Conservation (phyloP, 1,140 invertebrate genomes). For the Piezodorus guildinii region DNA sequence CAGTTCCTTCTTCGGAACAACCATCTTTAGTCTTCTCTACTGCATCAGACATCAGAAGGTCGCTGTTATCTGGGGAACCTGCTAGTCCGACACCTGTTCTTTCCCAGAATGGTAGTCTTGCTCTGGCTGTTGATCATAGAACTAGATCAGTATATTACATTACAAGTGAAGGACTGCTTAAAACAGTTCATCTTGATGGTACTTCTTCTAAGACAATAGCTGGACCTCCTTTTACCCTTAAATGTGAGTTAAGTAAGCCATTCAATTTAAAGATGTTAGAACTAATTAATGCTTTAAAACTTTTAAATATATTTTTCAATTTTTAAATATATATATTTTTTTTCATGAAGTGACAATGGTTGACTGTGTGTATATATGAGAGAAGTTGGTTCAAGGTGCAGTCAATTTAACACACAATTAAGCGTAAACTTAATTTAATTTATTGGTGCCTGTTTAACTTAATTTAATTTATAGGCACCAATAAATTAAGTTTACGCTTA, state of each 20-base stretch:
- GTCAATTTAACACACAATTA: too few relatives aligned
- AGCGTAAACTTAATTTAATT: too few relatives aligned
- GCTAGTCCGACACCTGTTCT: neutral
- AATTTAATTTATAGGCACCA: too few relatives aligned
- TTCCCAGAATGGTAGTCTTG: neutral
- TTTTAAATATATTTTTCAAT: too few relatives aligned
- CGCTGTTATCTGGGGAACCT: neutral
- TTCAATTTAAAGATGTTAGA: too few relatives aligned
- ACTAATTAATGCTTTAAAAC: too few relatives aligned
- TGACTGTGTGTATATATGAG: too few relatives aligned
- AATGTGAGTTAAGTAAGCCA: neutral
- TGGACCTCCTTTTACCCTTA: neutral
- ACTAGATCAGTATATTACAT: neutral
- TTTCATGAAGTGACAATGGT: too few relatives aligned
- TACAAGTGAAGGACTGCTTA: neutral
- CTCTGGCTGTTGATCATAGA: neutral
- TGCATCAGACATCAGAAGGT: neutral
- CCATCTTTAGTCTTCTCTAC: neutral
- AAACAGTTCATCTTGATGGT: neutral
- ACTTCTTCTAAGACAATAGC: neutral
- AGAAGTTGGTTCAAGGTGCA: too few relatives aligned
- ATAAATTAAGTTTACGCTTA: too few relatives aligned
- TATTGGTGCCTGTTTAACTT: too few relatives aligned
- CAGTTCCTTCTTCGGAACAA: neutral
- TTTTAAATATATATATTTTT: too few relatives aligned